Evolutionary conservation across 2,888 invertebrate genomes (phyloP), one percentile per base, ranked within the genome.

Genomic region (Tribolium freemani): DNA sequence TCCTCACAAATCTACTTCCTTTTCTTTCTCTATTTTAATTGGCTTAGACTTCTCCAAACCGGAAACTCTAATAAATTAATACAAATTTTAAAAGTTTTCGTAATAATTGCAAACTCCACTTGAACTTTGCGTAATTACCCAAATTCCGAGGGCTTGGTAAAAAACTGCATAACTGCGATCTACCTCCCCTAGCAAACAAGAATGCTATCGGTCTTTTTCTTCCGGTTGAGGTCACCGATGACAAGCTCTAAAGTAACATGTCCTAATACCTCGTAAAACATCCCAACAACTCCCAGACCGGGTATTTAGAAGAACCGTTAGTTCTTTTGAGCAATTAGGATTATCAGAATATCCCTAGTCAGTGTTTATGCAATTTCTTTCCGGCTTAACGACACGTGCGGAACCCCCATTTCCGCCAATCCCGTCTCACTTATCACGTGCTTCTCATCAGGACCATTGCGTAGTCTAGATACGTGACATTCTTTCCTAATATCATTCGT

Each of bases 381-480:
- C 44, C 51, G 51, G 21, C 57, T 50, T 50, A 63, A 70, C 63
- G 63, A 70, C 63, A 70, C 56, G 63, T 63, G 63, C 70, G 56
- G 48, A 63, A 63, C 63, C 56, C 30, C 61, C 72, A 76, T 75
- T 76, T 76, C 71, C 69, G 72, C 45, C 50, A 51, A 38, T 67
- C 64, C 66, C 45, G 67, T 72, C 71, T 72, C 67, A 73, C 71
- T 76, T 74, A 75, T 76, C 76, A 75, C 74, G 75, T 75, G 74
- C 74, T 71, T 67, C 73, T 74, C 76, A 76, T 75, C 76, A 74
- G 69, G 67, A 69, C 71, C 66, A 72, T 75, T 75, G 73, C 77
- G 66, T 75, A 74, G 68, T 64, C 70, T 53, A 53, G 69, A 73
- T 74, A 78, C 78, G 78, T 78, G 78, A 76, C 75, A 71, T 73